Base-by-base conservation (phyloP, 2,888 invertebrate species). In the Bombylius major region DNA sequence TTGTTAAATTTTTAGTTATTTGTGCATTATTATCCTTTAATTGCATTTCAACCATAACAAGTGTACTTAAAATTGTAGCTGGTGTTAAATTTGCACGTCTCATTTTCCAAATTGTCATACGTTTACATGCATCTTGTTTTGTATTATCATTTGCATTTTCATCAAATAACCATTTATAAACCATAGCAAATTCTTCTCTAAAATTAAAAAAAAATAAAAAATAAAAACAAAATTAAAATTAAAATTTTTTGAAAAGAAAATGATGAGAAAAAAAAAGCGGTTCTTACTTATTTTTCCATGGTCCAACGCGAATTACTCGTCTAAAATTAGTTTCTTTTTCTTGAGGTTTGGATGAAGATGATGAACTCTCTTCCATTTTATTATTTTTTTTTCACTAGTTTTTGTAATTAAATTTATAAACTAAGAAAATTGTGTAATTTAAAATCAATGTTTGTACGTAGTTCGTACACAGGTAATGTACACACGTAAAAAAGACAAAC, bases 61-160 rank as follows among this genome's bases (percentile, higher is more conserved):
- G 59, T 4, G 75, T 75, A 13, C 70, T 72, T 6, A 73, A 57
- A 7, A 73, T 66, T 0, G 72, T 66, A 0, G 73, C 73, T 32
- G 75, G 72, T 4, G 73, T 71, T 1, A 70, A 63, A 34, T 60
- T 66, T 4, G 64, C 63, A 0, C 73, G 66, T 0, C 75, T 67
- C n/a, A 71, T 56, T 53, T 63, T 66, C 74, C 74, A 75, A 5
- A 71, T 59, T 4, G 63, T 65, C 59, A 75, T 66, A 52, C 63
- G 62, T 3, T 63, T 62, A 0, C 67, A 60, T 0, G 71, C 75
- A 31, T 60, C 63, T 0, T 60, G 53, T 12, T 52, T 64, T 11
- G 62, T 59, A 0, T 59, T 61, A 23, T 51, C 52, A 8, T 60
- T 60, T 12, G 62, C 55, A 13, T 57, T 57, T 5, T 63, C 59